Percentiles rank a stretch among this genome's conserved stretches.
Evolutionary conservation across 2,797 vertebrate species (phyloP).

Genomic region (Sebastes iracundus): DNA sequence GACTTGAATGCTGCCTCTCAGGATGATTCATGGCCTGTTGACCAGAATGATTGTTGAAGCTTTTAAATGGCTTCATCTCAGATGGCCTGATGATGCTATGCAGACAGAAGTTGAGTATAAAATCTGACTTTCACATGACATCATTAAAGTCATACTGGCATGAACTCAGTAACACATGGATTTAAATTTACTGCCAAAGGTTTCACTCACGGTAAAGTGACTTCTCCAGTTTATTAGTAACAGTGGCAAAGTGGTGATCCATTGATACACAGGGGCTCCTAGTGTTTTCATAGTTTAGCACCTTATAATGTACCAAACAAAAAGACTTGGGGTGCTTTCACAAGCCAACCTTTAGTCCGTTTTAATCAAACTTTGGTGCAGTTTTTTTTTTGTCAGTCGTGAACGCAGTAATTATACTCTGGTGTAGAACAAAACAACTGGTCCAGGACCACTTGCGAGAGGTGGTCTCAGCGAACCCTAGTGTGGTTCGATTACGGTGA

Average conservation of each 20-base stretch:
- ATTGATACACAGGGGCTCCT: neutral
- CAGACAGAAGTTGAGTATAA: neutral
- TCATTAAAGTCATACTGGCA: neutral
- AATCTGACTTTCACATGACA: constrained; percentile 7
- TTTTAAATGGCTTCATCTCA: neutral
- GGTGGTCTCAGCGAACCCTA: no score
- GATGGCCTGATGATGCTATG: constrained; percentile 1
- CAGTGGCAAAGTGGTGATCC: neutral
- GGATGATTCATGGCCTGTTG: constrained; percentile 41
- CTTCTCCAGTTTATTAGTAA: neutral
- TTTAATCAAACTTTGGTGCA: neutral
- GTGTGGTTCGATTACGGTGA: no score
- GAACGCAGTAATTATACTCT: no score
- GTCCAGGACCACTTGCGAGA: no score
- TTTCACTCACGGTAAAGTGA: neutral
- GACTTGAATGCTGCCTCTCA: constrained; percentile 20
- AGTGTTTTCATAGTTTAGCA: neutral
- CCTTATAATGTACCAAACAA: neutral
- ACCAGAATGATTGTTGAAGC: constrained; percentile 14
- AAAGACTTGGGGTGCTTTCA: neutral
- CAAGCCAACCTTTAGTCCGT: neutral
- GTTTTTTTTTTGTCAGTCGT: neutral
- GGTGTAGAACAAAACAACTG: neutral
- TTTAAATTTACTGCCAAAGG: neutral
- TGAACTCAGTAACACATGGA: neutral